A percentile compares a stretch with the other conserved stretches of the same genome.
phyloP scores from a whole-genome alignment of 1,140 invertebrate genomes.

The Pseudomyrmex dendroicus region DNA sequence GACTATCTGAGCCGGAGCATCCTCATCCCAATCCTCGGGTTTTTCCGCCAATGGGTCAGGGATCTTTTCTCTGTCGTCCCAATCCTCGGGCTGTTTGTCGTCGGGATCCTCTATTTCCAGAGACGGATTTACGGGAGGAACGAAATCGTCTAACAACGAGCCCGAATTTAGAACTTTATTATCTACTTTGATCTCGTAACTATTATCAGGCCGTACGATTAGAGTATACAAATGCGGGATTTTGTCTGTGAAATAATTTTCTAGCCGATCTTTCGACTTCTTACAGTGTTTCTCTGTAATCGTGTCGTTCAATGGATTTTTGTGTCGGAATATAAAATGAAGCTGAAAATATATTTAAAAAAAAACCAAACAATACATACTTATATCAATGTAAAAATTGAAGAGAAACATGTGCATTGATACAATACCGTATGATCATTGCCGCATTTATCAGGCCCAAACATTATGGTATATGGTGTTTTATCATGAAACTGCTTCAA shows the following conservation, averaged over 20 bases:
- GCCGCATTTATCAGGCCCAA: constrained; percentile 99
- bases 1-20: constrained; percentile 94
- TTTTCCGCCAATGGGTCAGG: constrained; percentile 94
- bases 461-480: constrained; percentile 99
- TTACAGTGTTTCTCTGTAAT: constrained; percentile 97
- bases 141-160: constrained; percentile 94
- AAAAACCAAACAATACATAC: neutral
- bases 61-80: constrained; percentile 99
- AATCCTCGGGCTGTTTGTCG: constrained; percentile 96
- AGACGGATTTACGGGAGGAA: constrained; percentile 97
- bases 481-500: constrained; percentile 96
- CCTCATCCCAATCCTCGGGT: constrained; percentile 98
- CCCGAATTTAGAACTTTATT: constrained; percentile 94
- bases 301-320: constrained; percentile 96
- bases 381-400: no score
- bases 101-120: constrained; percentile 97
- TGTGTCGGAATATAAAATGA: constrained; percentile 99
- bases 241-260: constrained; percentile 97
- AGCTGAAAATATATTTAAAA: constrained; percentile 85
- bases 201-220: constrained; percentile 95
- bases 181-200: constrained; percentile 90
- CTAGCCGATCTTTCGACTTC: constrained; percentile 93
- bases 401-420: neutral
- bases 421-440: constrained; percentile 93
- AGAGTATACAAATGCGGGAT: constrained; percentile 97